Evolutionary conservation across 2,797 vertebrate species (phyloP).

Genomic region (Hemibagrus guttatus): DNA sequence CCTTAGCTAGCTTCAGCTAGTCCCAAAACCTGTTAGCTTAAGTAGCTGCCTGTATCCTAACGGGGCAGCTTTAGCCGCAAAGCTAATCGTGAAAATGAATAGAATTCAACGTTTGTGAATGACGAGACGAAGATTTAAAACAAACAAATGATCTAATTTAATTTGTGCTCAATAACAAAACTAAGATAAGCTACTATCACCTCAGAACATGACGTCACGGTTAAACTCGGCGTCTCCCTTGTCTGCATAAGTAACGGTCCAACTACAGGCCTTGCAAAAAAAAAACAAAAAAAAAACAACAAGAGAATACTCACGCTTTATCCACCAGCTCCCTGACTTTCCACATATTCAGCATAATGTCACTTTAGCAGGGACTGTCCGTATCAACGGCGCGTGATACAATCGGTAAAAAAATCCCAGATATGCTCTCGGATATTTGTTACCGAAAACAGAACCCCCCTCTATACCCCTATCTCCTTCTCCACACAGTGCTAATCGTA

Average conservation of each 20-base stretch:
- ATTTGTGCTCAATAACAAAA: background rate
- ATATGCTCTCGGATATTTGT: slow-evolving; percentile 62
- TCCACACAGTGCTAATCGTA: slow-evolving; percentile 44
- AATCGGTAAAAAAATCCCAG: slow-evolving; percentile 58
- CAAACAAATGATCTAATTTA: background rate
- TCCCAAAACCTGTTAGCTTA: background rate
- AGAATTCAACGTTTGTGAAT: background rate
- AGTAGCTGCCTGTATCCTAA: no score
- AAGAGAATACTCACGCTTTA: slow-evolving; percentile 92
- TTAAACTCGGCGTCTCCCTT: slow-evolving; percentile 53
- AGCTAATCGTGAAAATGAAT: background rate
- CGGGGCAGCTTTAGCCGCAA: background rate
- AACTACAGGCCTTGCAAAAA: slow-evolving; percentile 56
- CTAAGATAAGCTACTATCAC: slow-evolving; percentile 47
- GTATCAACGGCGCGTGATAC: slow-evolving; percentile 69
- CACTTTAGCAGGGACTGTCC: slow-evolving; percentile 68
- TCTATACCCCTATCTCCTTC: slow-evolving; percentile 16
- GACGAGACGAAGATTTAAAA: background rate
- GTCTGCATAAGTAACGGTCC: slow-evolving; percentile 45
- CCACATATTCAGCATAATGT: slow-evolving; percentile 95
- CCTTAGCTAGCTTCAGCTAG: slow-evolving; percentile 1
- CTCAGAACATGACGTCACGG: slow-evolving; percentile 70
- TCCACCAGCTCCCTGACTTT: slow-evolving; percentile 97
- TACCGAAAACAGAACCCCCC: slow-evolving; percentile 57
- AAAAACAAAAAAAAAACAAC: slow-evolving; percentile 39